phyloP scores from a whole-genome alignment of 1,140 invertebrate genomes.

The Littorina saxatilis region DNA sequence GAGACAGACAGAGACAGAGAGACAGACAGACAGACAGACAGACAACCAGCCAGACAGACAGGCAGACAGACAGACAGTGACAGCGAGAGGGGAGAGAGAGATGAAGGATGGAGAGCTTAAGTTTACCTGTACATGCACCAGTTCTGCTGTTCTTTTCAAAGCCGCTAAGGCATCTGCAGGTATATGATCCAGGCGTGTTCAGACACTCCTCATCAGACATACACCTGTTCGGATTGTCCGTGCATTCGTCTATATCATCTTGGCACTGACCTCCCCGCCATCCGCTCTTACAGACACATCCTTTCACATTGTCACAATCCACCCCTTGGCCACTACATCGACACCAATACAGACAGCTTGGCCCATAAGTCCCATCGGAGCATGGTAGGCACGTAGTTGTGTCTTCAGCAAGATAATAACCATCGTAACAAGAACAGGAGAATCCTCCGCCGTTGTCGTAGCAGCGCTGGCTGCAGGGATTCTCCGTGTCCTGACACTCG shows the following conservation, averaged over 20 bases:
- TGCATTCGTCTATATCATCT: conserved; percentile 34
- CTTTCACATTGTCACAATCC: conserved; percentile 8
- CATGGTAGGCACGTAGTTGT: not conserved
- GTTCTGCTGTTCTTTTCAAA: conserved; percentile 21
- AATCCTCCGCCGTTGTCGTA: conserved; percentile 26
- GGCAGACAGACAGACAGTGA: too few relatives aligned
- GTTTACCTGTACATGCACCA: conserved; percentile 27
- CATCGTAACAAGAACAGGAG: conserved; percentile 19
- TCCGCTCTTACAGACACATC: conserved; percentile 32
- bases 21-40: too few relatives aligned
- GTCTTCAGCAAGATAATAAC: not conserved
- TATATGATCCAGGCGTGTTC: conserved; percentile 34
- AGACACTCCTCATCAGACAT: not conserved
- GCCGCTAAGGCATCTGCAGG: conserved; percentile 35
- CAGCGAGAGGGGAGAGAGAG: too few relatives aligned
- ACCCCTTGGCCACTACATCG: conserved; percentile 1
- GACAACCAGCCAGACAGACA: too few relatives aligned
- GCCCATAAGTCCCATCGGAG: not conserved
- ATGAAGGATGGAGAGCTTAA: too few relatives aligned
- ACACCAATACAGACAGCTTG: not conserved
- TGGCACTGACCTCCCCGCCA: conserved; percentile 4
- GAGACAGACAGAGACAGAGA: too few relatives aligned
- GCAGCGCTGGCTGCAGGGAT: conserved; percentile 25
- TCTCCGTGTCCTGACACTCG: conserved; percentile 18
- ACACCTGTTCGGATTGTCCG: conserved; percentile 16